These are phyloP conservation scores for Oscheius sp. DNA, from an alignment of 2,888 invertebrate genomes.

Conservation along the genomic window DNA sequence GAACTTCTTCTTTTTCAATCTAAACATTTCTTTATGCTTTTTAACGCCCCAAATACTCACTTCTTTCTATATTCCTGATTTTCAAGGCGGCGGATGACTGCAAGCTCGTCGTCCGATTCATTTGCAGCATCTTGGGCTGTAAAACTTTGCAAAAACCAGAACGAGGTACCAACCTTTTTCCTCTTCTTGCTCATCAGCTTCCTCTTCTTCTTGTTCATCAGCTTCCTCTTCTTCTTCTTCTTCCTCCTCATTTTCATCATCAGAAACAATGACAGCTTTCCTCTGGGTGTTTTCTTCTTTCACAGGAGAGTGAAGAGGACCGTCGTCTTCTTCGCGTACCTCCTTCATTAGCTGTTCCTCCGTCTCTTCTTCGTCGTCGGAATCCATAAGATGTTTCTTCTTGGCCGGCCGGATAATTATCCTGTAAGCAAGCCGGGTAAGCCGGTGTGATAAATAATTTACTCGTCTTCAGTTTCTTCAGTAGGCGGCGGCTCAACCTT, in stretches of 20 bases:
- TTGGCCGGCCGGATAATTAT: not conserved
- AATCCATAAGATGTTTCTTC: slow-evolving; percentile 31
- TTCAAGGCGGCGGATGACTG: slow-evolving; percentile 48
- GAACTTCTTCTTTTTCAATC: slow-evolving; percentile 49
- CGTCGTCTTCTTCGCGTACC: not conserved
- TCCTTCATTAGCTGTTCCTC: not conserved
- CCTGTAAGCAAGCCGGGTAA: not conserved
- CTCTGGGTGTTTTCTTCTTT: not conserved
- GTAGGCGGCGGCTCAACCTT: not conserved
- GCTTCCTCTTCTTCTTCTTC: slow-evolving; percentile 29
- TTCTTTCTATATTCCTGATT: slow-evolving; percentile 46
- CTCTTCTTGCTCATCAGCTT: not conserved
- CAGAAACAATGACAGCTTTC: slow-evolving; percentile 11
- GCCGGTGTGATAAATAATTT: not conserved
- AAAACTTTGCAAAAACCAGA: too few relatives aligned
- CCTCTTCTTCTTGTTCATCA: slow-evolving; percentile 18
- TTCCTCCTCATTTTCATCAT: slow-evolving; percentile 22
- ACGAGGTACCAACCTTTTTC: not conserved
- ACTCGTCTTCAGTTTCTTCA: slow-evolving; percentile 25
- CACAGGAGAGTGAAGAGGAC: not conserved
- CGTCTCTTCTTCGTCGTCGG: slow-evolving; percentile 33
- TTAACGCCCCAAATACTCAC: slow-evolving; percentile 9
- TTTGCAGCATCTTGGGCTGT: not conserved
- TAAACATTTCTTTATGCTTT: not conserved
- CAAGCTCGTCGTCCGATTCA: slow-evolving; percentile 59